Conservation (phyloP, 2,888 invertebrate species). For the Macrosoma leucophasiata region DNA sequence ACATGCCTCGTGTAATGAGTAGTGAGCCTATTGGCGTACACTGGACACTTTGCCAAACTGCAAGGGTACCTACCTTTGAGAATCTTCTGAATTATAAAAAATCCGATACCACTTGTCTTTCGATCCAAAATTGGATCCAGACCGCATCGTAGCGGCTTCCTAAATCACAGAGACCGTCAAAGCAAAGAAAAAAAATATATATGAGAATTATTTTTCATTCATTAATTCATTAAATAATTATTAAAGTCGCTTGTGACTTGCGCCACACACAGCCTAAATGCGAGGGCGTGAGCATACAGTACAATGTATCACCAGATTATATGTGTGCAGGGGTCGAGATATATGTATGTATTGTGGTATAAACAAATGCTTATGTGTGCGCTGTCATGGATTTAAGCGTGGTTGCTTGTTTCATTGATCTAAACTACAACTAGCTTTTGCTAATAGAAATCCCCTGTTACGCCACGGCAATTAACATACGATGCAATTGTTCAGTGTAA, state of each 20-base stretch:
- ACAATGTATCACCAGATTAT: slow-evolving; percentile 66
- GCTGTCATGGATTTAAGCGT: slow-evolving; percentile 31
- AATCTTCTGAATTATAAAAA: no score
- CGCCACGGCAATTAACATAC: slow-evolving; percentile 4
- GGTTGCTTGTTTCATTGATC: slow-evolving; percentile 26
- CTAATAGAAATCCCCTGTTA: slow-evolving; percentile 17
- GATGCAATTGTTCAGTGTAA: not conserved
- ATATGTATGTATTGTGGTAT: slow-evolving; percentile 41
- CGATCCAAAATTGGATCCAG: no score
- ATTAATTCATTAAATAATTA: no score
- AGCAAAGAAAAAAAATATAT: no score
- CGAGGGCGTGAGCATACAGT: slow-evolving; percentile 53
- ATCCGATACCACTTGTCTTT: no score
- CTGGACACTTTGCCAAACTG: no score
- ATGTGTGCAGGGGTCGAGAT: slow-evolving; percentile 52
- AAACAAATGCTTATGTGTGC: slow-evolving; percentile 30
- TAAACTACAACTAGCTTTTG: slow-evolving; percentile 21
- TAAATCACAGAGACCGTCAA: no score
- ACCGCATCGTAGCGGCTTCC: no score
- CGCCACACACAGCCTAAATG: slow-evolving; percentile 35
- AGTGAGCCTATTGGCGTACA: no score
- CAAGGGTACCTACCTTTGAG: no score
- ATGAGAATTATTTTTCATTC: no score
- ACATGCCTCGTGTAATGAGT: no score
- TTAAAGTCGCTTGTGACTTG: slow-evolving; percentile 22